Evolutionary conservation across 2,113 vertebrate species (phyloP), one percentile per base, ranked within the genome.

Genomic region (Oxyruncus cristatus): DNA sequence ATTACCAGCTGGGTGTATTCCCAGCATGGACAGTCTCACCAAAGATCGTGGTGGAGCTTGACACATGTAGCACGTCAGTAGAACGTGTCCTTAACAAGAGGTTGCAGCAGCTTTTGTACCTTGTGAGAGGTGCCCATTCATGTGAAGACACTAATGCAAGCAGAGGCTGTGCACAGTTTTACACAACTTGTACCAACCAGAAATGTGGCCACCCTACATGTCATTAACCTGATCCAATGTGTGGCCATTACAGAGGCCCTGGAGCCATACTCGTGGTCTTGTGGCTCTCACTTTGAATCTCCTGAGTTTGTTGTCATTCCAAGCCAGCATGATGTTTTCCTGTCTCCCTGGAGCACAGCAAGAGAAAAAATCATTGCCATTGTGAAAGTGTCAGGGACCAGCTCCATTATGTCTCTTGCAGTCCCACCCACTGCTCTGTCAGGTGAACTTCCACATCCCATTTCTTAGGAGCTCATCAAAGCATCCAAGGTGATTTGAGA

Each of bases 11-110:
- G 11, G 22, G 30, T 39, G 21, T 19, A 42, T 17, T 81, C 9
- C 55, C 77, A 75, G 70, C 52, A 22, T 8, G 42, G n/a, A 62
- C 0, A 2, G 58, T 33, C 27, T 80, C 82, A n/a, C 20, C 49
- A 56, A n/a, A 70, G 23, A 33, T 5, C 2, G 0, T 7, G n/a
- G 39, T 37, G 12, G 14, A 35, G 26, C 8, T 4, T 24, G 50
- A 21, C 41, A 20, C 0, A 2, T 1, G 5, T 2, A 75, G 49
- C 22, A n/a, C 8, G 15, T 11, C 70, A 62, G 26, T 1, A 62
- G 35, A 62, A 63, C 27, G 5, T 47, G 16, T 42, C 26, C 66
- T 75, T 33, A 47, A 66, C 35, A 41, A 66, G n/a, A 63, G 30
- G 21, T 7, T 81, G 27, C 27, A 66, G 61, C 28, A 87, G 73